These are phyloP conservation scores for Aurelia sp. DNA, from an alignment of 30 jellyfish, hydroid and myxozoan genomes.

Conservation along the genomic window DNA sequence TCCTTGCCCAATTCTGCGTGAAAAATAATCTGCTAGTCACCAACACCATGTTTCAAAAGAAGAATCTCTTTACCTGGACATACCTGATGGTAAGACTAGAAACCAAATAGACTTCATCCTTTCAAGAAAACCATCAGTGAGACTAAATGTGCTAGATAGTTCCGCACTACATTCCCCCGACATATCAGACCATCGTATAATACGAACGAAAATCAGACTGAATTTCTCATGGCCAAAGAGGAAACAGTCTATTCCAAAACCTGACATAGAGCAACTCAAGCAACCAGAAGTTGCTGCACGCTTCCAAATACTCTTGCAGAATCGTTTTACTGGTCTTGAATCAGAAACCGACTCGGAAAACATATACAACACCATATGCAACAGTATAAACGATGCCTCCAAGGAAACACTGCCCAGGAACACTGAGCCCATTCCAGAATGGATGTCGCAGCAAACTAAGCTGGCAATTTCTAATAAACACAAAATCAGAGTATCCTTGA, in stretches of 20 bases:
- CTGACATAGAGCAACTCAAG: constrained; percentile 3
- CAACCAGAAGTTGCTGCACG: not conserved
- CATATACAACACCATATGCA: not conserved
- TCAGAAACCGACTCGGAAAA: constrained; percentile 13
- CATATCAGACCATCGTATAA: constrained; percentile 8
- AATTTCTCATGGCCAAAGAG: constrained; percentile 14
- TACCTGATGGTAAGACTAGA: constrained; percentile 47
- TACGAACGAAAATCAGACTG: constrained; percentile 10
- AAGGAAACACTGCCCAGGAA: constrained; percentile 16
- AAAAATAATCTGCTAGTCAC: constrained; percentile 33
- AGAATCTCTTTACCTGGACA: constrained; percentile 36
- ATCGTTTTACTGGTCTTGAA: constrained; percentile 12
- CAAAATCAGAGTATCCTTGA: constrained; percentile 6
- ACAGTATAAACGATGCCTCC: constrained; percentile 34
- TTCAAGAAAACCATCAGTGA: constrained; percentile 26
- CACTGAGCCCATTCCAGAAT: constrained; percentile 12
- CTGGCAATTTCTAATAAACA: constrained; percentile 2
- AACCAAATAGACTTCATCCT: constrained; percentile 41
- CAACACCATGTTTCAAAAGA: constrained; percentile 14
- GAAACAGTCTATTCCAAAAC: constrained; percentile 9
- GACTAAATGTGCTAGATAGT: constrained; percentile 12
- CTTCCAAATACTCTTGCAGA: not conserved
- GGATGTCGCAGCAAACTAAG: constrained; percentile 31
- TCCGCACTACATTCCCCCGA: constrained; percentile 5
- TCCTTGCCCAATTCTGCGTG: constrained; percentile 26